phyloP scores from a whole-genome alignment of 2,113 vertebrate species.

The Deroptyus accipitrinus region DNA sequence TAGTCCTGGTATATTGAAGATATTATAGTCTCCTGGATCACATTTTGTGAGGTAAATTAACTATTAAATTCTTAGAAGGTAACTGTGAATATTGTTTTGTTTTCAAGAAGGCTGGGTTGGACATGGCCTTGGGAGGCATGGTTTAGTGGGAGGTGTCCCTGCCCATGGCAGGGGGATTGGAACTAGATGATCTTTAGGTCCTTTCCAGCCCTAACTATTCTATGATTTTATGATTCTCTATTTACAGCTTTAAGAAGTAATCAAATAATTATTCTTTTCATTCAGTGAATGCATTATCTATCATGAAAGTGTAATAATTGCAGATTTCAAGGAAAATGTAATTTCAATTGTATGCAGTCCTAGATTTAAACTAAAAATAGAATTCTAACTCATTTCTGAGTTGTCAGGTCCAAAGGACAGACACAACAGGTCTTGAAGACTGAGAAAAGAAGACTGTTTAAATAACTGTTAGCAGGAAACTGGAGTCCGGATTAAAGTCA shows the following conservation, averaged over 20 bases:
- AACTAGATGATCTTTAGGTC: too few relatives aligned
- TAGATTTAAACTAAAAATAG: background rate
- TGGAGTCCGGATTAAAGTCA: background rate
- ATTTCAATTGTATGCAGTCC: background rate
- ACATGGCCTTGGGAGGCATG: too few relatives aligned
- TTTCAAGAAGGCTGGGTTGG: background rate
- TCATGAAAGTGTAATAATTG: background rate
- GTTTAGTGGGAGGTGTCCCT: too few relatives aligned
- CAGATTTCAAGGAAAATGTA: background rate
- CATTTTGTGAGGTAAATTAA: background rate
- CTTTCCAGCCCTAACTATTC: too few relatives aligned
- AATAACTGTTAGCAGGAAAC: background rate
- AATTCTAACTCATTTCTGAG: background rate
- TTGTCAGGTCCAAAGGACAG: background rate
- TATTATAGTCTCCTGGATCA: background rate
- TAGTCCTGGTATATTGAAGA: background rate
- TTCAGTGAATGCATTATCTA: background rate
- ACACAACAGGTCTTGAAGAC: background rate
- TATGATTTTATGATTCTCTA: background rate
- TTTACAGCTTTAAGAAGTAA: background rate
- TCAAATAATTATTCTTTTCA: background rate
- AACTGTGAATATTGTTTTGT: background rate
- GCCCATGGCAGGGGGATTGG: too few relatives aligned
- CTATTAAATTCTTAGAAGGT: background rate
- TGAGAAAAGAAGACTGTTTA: background rate